Evolutionary conservation across 2,797 vertebrate genomes (phyloP), one percentile per base, ranked within the genome.

Genomic region (Enteromius anoplus): DNA sequence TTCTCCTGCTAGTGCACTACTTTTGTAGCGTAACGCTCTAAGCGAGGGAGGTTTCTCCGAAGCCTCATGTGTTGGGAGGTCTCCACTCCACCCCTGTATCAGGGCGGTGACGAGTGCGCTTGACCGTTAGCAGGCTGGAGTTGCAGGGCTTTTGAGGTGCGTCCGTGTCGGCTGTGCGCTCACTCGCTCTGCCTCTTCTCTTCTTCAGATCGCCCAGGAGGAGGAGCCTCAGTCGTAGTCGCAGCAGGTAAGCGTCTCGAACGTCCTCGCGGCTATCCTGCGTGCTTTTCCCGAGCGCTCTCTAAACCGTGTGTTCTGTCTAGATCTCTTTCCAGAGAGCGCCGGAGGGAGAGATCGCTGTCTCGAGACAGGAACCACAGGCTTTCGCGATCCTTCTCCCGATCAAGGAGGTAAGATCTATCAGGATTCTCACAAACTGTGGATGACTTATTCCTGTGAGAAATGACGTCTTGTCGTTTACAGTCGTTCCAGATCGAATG

Each of bases 351-450:
- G 90, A 95, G 97, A 87, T 99, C 98, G 70, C 91, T 97, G 87
- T 99, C 98, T 87, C 91, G 97, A 88, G 98, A 99, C 89, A 98
- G 97, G 95, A 99, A 98, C 92, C 97, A 99, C 88, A 99, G 98
- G 95, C 97, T 96, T 53, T 99, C 97, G 23, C 96, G 97, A 80
- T 99, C 97, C 32, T 98, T 99, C 88, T 99, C 97, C 89, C 96
- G 97, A 93, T 99, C 98, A 89, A 96, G 97, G 91, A 99, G 98
- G 98, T 99, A 95, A 90, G 0, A n/a, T 37, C 1, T 37, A 37
- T 37, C 37, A 37, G 40, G 40, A 10, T n/a, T 53, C 21, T 55
- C 19, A 3, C 19, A 49, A 49, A 14, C 17, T 49, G 15, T 49
- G 14, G 4, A 21, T 8, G 51, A 53, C 3, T 8, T 53, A 21